A percentile compares a stretch with the other conserved stretches of the same genome.
phyloP scores from a whole-genome alignment of 1,140 invertebrate species.

The Patella vulgata region DNA sequence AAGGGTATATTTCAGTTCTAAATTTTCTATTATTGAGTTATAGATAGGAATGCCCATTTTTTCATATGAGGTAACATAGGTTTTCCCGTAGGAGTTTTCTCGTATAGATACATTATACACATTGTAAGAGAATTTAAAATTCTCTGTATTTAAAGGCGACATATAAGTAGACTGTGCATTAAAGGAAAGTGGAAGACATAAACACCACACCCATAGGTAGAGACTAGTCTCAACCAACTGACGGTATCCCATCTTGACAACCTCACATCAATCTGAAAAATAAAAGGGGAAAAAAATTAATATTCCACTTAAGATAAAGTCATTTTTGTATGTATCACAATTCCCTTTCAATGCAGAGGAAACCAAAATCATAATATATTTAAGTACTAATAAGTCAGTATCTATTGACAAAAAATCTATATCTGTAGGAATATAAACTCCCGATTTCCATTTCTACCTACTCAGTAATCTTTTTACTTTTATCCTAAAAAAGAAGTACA shows the following conservation, averaged over 20 bases:
- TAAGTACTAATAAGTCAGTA: too few species aligned
- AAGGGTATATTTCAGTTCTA: conserved; percentile 74
- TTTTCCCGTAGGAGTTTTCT: conserved; percentile 88
- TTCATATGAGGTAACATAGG: conserved; percentile 73
- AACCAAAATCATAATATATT: too few species aligned
- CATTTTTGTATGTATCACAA: too few species aligned
- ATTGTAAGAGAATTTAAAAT: conserved; percentile 73
- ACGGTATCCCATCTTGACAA: neutral
- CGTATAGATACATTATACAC: conserved; percentile 89
- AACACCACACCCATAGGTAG: neutral
- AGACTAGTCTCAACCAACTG: neutral
- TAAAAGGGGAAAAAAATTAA: too few species aligned
- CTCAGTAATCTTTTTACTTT: too few species aligned
- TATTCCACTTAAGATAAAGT: too few species aligned
- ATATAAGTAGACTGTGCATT: conserved; percentile 27
- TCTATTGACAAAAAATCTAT: too few species aligned
- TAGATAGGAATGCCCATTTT: conserved; percentile 75
- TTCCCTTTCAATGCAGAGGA: too few species aligned
- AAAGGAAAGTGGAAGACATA: neutral
- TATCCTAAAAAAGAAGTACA: too few species aligned
- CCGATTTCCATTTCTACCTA: too few species aligned
- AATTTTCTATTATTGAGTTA: conserved; percentile 68
- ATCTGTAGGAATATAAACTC: too few species aligned
- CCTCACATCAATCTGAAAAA: neutral
- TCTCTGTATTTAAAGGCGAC: conserved; percentile 6